Base-by-base conservation (phyloP, 1,140 invertebrate genomes). In the Bombus cullumanus region DNA sequence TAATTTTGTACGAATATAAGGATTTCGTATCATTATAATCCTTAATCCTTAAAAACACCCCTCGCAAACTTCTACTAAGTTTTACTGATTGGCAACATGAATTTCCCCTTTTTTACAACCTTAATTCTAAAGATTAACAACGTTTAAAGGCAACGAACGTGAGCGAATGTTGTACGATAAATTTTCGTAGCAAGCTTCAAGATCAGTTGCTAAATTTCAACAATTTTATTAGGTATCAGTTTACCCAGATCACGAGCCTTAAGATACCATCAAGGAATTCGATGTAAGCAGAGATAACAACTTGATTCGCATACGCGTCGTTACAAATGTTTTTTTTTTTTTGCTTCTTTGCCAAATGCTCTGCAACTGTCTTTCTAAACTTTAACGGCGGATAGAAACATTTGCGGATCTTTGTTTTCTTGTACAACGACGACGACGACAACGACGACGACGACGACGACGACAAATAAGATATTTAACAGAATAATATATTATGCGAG, bases 71-170 rank as follows among this genome's bases (percentile, higher is more conserved):
- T 69, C 76, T 85, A 86, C 66, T 83, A 86, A 83, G 41, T 68
- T 71, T 78, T 64, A 84, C 68, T 77, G 72, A 89, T 89, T 90
- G 90, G 89, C 90, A 90, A 90, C 88, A 66, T 90, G 82, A 90
- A 90, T 87, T 87, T 89, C 43, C 75, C 1, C 15, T 69, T 86
- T 90, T 88, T 88, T 90, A 90, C 89, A 88, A 90, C 66, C 90
- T 91, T 91, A 91, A 88, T 34, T 90, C 90, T 91, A 91, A 91
- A 88, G 69, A 89, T 90, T 69, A 91, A 91, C 90, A 91, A 91
- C 87, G 69, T 91, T 83, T 83, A 87, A 88, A 91, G 90, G 90
- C 90, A 91, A 91, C 90, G 66, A 86, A 84, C 86, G 86, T 90
- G 89, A 90, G 89, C 89, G 81, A 89, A 88, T 89, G 79, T 86